Base-by-base conservation (phyloP, 2,113 vertebrate genomes). In the Prinia subflava region DNA sequence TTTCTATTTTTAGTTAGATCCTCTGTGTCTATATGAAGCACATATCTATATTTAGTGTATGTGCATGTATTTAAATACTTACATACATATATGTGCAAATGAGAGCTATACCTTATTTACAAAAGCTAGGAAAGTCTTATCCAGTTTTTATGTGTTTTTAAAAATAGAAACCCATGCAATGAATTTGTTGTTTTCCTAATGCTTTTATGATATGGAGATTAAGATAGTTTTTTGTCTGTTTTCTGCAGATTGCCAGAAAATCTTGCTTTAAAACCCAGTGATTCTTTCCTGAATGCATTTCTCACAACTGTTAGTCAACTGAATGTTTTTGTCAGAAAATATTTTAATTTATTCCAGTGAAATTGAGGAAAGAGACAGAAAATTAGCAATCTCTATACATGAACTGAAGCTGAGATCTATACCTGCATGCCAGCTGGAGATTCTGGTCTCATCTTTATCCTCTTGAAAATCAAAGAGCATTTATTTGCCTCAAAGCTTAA, bases 331-430 rank as follows among this genome's bases (percentile, higher is more conserved):
- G 15, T 77, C 31, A 81, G 68, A 71, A 90, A 69, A 31, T 15
- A 7, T 33, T 73, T 25, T 12, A 10, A 35, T 59, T 77, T 75
- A 22, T 69, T 81, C 13, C 24, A 47, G 2, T 46, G 39, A 81
- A 59, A 21, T 20, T 55, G 24, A 67, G 33, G 50, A 52, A 74
- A 74, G 31, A 81, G 25, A 11, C 6, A 84, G 57, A 77, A 81
- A 8, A 19, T 4, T 41, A 70, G 6, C 0, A 4, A 4, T 75
- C 15, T 82, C 12, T 0, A 0, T 39, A 11, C 35, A 31, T 77
- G 68, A 80, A 13, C 20, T 39, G 22, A 10, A 89, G 27, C 31
- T 69, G 31, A 24, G 19, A 44, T 24, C 33, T 60, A 5, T 28
- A 49, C 24, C 25, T 62, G 13, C 5, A 17, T 35, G 13, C 19